Evolutionary conservation across 2,797 vertebrate genomes (phyloP), one percentile per base, ranked within the genome.

Genomic region (Sorex maritimensis): DNA sequence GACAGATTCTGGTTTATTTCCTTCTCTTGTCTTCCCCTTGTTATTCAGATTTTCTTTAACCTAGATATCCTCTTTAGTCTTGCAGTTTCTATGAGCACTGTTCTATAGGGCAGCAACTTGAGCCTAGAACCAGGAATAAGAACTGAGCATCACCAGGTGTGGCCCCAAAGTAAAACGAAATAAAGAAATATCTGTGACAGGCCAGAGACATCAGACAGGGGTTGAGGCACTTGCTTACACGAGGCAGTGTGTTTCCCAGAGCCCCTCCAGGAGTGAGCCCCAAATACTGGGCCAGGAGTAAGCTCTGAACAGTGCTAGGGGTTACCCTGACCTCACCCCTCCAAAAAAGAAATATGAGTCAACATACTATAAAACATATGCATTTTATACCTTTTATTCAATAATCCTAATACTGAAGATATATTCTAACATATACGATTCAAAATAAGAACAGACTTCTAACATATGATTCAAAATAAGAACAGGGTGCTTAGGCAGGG

Each of bases 1-100:
- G 41, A 44, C 41, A 44, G 41, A 44, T 44, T 44, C 41, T 44
- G 55, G 2, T 61, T 90, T 92, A 49, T 72, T 92, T 88, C 30
- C 89, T 71, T 49, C 41, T 61, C 28, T 44, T 44, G 41, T 95
- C 63, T 72, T 41, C 19, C 14, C 14, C 74, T 72, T 71, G 2
- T 84, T 61, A 44, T 88, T 93, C 26, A 80, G 44, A 95, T 93
- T 86, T 79, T 90, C 55, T 68, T 93, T 92, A 41, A 69, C 79
- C 34, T 85, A 12, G 61, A 69, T 79, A 86, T 88, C 58, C 90
- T 23, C 34, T 41, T 90, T 73, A 72, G 68, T 10, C 12, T 71
- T 69, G 17, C 69, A 28, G 17, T 68, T 92, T 75, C 17, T 44
- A 44, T 44, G 7, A 44, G 7, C 7, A 44, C 7, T 23, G 77